Base-by-base conservation (phyloP, 2,888 invertebrate genomes). In the Chalcis sispes region DNA sequence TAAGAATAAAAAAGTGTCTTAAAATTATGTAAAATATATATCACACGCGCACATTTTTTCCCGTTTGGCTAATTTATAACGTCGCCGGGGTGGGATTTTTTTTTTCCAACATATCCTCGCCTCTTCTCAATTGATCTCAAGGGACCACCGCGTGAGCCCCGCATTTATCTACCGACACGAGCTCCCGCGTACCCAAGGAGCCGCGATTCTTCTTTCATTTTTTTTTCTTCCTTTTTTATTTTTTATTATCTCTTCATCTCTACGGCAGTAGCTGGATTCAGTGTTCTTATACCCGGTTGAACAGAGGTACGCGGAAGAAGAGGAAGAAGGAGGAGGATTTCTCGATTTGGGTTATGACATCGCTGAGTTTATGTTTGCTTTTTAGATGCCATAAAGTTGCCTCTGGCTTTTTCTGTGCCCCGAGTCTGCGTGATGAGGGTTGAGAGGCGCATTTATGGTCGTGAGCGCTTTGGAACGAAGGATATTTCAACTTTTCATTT, bases 301-400 rank as follows among this genome's bases (percentile, higher is more conserved):
- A 48, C 15, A 29, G 8, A 8, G 46, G 5, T 46, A 10, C 27
- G 23, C 23, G 52, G 23, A 64, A 20, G 5, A 8, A 10, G 13
- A 3, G 18, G 42, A 40, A 61, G 42, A 23, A 40, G 20, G 25
- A 58, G 58, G 42, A 61, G 20, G 46, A 5, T 58, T 69, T 58
- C n/a, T n/a, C 67, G 67, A 58, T 69, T 69, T 48, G 56, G 56
- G 42, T 48, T 69, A 64, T 58, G 15, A 42, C 20, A 20, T 36
- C 2, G 32, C 5, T n/a, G 48, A 23, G 23, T 66, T 66, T 66
- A 66, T 27, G 54, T 42, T 70, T 61, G 50, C 50, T 52, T 61
- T 70, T 70, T 59, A 70, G 70, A 50, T 59, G 50, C n/a, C 70
- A 25, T 70, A 70, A 70, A 70, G n/a, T 61, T 15, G 5, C 40